These are phyloP conservation scores for Drosophila melanica DNA, from an alignment of 1,140 invertebrate genomes.

Conservation along the genomic window DNA sequence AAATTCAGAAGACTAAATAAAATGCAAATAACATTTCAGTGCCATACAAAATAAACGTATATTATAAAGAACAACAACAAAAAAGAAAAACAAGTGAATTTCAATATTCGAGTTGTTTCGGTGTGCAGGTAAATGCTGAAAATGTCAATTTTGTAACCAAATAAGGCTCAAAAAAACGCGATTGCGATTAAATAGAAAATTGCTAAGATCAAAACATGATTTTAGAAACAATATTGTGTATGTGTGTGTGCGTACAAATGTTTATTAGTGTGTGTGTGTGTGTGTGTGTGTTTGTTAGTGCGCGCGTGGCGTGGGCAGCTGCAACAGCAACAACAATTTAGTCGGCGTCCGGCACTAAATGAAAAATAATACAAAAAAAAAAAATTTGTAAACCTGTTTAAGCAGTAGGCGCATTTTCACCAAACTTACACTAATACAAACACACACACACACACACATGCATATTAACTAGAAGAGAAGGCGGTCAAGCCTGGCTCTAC, in stretches of 20 bases:
- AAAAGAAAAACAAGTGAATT: constrained; percentile 1
- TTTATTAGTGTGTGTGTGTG: background rate
- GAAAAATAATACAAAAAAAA: constrained; percentile 35
- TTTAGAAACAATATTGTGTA: constrained; percentile 10
- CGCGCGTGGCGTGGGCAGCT: constrained; percentile 50
- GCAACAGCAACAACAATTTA: constrained; percentile 19
- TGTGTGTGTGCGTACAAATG: background rate
- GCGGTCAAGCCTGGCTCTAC: constrained; percentile 30
- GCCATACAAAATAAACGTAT: constrained; percentile 19
- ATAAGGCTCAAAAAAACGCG: background rate
- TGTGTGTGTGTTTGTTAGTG: constrained; percentile 6
- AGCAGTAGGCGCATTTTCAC: constrained; percentile 51
- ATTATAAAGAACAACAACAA: background rate
- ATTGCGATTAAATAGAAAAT: constrained; percentile 19
- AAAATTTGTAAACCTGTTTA: constrained; percentile 50
- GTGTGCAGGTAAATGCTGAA: constrained; percentile 21
- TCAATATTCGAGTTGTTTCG: constrained; percentile 1
- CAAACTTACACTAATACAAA: constrained; percentile 31
- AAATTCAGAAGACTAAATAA: constrained; percentile 2
- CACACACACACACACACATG: background rate
- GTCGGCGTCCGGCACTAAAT: constrained; percentile 43
- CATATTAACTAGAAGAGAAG: constrained; percentile 22
- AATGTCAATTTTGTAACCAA: constrained; percentile 1
- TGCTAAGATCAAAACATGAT: constrained; percentile 29
- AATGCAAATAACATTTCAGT: constrained; percentile 16